Evolutionary conservation across 2,797 vertebrate genomes (phyloP).

Genomic region (Nothura maculosa): DNA sequence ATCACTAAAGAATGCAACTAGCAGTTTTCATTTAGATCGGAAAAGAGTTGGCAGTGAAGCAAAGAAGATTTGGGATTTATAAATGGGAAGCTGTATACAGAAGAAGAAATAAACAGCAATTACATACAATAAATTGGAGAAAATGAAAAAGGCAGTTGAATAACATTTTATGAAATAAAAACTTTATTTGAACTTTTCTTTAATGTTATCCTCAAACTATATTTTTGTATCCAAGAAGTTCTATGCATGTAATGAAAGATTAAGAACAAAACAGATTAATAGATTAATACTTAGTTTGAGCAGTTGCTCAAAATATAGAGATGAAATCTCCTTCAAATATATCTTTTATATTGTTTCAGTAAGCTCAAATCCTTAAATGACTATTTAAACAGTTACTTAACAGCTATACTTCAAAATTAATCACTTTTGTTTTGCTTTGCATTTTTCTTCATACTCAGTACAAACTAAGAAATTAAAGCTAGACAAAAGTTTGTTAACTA

Average conservation of each 20-base stretch:
- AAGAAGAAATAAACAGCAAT: background rate
- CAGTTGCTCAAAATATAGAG: rapidly evolving
- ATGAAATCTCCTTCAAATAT: background rate
- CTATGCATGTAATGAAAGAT: background rate
- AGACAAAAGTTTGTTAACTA: background rate
- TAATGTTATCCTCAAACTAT: background rate
- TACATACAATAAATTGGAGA: background rate
- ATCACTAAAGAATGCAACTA: background rate
- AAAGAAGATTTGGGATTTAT: background rate
- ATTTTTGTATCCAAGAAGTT: background rate
- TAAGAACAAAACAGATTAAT: background rate
- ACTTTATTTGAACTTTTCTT: background rate
- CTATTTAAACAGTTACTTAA: background rate
- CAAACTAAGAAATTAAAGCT: background rate
- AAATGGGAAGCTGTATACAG: background rate
- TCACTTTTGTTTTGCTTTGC: background rate
- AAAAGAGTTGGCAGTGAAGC: background rate
- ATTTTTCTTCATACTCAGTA: background rate
- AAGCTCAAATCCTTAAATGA: background rate
- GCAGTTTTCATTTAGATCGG: background rate
- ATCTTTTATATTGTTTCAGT: background rate
- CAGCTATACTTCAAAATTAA: background rate
- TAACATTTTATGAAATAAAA: background rate
- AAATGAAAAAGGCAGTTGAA: rapidly evolving
- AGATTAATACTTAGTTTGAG: background rate